Conservation (phyloP, 2,113 vertebrate species). For the Oophaga pumilio region DNA sequence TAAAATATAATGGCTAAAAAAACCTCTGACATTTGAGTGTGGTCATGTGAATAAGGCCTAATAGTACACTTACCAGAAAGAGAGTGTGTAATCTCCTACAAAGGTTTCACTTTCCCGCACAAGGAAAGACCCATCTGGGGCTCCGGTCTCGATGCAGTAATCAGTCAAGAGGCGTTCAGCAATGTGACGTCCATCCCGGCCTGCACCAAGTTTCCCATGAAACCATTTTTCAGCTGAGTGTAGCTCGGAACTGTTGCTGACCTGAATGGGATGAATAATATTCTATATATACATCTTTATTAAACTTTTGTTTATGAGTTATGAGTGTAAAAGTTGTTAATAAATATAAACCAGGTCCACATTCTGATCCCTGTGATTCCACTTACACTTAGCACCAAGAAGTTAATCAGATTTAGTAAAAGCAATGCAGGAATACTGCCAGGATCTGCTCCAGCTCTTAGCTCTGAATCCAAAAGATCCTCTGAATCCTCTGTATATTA, state of each 20-base stretch:
- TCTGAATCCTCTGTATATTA: too few species aligned
- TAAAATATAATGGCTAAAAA: too few species aligned
- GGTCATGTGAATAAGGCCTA: too few species aligned
- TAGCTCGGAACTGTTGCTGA: slow-evolving; percentile 86
- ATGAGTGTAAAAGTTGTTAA: too few species aligned
- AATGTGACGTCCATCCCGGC: slow-evolving; percentile 93
- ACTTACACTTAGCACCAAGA: too few species aligned
- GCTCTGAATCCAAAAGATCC: neutral
- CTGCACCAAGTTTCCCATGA: slow-evolving; percentile 91
- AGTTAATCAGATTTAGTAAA: too few species aligned
- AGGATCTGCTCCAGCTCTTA: neutral
- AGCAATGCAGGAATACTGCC: too few species aligned
- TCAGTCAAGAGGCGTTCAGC: slow-evolving; percentile 91
- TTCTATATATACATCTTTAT: neutral
- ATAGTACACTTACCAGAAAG: slow-evolving; percentile 86
- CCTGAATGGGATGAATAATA: slow-evolving; percentile 63
- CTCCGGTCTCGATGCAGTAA: slow-evolving; percentile 92
- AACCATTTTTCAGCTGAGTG: slow-evolving; percentile 97
- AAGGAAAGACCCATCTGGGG: slow-evolving; percentile 93
- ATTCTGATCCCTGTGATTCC: neutral
- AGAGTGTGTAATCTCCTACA: slow-evolving; percentile 95
- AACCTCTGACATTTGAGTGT: too few species aligned
- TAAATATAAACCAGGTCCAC: neutral
- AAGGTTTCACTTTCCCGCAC: slow-evolving; percentile 98
- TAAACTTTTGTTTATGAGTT: too few species aligned